Percentiles rank a stretch among this genome's conserved stretches.
phyloP scores from a whole-genome alignment of 2,113 vertebrate genomes.

The Hucho hucho region DNA sequence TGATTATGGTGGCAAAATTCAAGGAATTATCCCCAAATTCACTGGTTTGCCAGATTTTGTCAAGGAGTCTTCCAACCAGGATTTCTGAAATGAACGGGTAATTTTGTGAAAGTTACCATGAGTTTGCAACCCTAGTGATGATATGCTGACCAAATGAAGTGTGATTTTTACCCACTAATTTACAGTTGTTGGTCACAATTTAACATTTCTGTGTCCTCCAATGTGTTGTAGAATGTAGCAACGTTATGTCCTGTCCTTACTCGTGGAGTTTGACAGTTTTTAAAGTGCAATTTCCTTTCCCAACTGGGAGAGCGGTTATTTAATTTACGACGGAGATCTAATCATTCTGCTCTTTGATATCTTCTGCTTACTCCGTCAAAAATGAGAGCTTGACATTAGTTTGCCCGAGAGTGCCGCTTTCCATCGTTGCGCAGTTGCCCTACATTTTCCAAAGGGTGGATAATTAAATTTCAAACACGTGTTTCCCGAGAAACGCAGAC shows the following conservation, averaged over 20 bases:
- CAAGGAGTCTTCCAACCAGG: too few species aligned
- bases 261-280: neutral
- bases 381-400: conserved; percentile 60
- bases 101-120: too few species aligned
- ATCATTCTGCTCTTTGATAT: conserved; percentile 45
- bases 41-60: too few species aligned
- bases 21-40: too few species aligned
- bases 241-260: neutral
- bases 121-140: neutral
- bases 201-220: neutral
- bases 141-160: neutral
- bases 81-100: too few species aligned
- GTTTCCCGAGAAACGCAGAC: conserved; percentile 69
- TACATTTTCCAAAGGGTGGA: conserved; percentile 72
- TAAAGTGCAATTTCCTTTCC: conserved; percentile 30
- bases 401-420: conserved; percentile 68
- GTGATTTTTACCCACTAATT: neutral
- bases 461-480: conserved; percentile 75
- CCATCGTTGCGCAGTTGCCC: conserved; percentile 52
- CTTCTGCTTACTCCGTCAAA: conserved; percentile 45
- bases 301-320: conserved; percentile 41
- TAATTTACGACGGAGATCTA: conserved; percentile 41
- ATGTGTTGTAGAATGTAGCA: neutral
- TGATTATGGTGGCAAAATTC: neutral
- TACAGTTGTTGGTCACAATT: too few species aligned